These are phyloP conservation scores for Eulemur macaco DNA, from an alignment of 2,113 vertebrate genomes.

Conservation along the genomic window DNA sequence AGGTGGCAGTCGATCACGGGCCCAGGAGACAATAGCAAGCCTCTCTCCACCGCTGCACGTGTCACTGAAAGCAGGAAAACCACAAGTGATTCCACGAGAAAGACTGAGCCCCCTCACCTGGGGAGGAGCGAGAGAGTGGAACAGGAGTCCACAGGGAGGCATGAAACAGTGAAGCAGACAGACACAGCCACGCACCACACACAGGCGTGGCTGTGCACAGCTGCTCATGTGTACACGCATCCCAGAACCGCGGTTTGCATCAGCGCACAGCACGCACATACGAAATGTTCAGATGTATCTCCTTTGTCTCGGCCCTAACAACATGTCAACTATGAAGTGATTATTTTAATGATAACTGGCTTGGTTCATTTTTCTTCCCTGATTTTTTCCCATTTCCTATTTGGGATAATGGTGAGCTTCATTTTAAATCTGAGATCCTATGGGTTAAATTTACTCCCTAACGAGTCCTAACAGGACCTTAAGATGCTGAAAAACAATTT, in stretches of 20 bases:
- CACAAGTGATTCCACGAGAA: fast-evolving
- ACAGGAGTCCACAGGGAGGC: fast-evolving
- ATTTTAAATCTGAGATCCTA: background rate
- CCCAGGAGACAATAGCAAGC: fast-evolving
- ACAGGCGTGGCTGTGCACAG: fast-evolving
- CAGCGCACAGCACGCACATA: fast-evolving
- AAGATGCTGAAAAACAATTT: background rate
- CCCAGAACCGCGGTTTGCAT: fast-evolving
- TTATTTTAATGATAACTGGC: background rate
- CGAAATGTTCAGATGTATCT: background rate
- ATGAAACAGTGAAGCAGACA: fast-evolving
- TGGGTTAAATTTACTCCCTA: background rate
- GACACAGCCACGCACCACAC: background rate
- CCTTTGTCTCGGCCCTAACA: too few species aligned
- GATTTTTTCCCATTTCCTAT: background rate
- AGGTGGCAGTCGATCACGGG: fast-evolving
- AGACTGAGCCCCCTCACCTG: background rate
- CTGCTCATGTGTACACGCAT: fast-evolving
- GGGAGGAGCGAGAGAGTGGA: background rate
- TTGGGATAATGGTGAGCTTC: background rate
- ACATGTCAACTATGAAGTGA: fast-evolving
- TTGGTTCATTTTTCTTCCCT: background rate
- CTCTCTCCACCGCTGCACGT: too few species aligned
- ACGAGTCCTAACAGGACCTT: background rate
- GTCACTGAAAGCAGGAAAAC: fast-evolving